A percentile compares a stretch with the other conserved stretches of the same genome.
Evolutionary conservation across 2,113 vertebrate species (phyloP).

Genomic region (Illadopsis cleaveri): DNA sequence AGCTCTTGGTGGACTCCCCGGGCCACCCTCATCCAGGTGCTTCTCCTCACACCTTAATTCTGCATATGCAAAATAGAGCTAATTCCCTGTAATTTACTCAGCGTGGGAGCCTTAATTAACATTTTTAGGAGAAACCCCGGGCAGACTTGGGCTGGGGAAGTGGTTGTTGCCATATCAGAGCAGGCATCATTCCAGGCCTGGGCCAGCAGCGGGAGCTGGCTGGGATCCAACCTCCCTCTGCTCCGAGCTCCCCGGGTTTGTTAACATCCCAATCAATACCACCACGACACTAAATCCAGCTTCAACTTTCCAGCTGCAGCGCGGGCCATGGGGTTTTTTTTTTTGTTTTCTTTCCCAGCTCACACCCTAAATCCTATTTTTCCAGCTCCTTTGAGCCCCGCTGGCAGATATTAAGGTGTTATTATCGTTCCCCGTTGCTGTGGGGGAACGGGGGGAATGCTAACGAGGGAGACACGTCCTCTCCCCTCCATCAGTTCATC

Average conservation of each 20-base stretch:
- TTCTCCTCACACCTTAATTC: not conserved
- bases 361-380: conserved; percentile 9
- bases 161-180: not conserved
- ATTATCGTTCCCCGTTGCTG: not conserved
- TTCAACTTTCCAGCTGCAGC: not conserved
- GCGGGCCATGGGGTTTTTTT: fast-evolving
- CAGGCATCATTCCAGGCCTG: conserved; percentile 17
- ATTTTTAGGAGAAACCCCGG: not conserved
- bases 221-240: not conserved
- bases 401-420: conserved; percentile 32
- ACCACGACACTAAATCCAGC: not conserved
- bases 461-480: not conserved
- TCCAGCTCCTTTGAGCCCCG: not conserved
- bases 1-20: not conserved
- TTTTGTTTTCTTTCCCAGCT: not conserved
- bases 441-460: not conserved
- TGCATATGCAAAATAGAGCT: not conserved
- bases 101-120: not conserved
- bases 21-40: not conserved
- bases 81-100: not conserved
- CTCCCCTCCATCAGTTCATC: not conserved
- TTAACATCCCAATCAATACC: conserved; percentile 30
- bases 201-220: not conserved
- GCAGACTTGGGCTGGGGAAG: not conserved
- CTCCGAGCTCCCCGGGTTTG: not conserved